Conservation (phyloP, 2,888 invertebrate genomes). For the Drosophila phalerata region DNA sequence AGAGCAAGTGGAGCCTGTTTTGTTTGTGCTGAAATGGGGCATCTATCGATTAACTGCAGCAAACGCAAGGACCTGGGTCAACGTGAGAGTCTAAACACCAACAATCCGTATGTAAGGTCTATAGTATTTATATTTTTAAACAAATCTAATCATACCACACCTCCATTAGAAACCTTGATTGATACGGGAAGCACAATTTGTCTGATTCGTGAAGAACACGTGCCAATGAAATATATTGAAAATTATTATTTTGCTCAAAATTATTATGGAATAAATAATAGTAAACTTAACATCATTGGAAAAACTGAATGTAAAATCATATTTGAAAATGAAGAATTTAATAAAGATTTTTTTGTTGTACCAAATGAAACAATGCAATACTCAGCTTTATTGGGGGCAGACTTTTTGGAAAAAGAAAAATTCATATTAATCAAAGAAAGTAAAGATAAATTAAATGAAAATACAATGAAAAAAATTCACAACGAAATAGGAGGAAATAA, state of each 20-base stretch:
- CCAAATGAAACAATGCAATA: neutral
- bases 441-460: neutral
- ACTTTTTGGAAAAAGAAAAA: neutral
- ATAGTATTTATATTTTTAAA: no score
- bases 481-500: no score
- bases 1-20: no score
- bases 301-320: neutral
- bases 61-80: no score
- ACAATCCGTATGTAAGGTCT: neutral
- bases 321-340: neutral
- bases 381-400: neutral
- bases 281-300: neutral
- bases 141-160: no score
- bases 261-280: neutral
- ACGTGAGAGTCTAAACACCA: neutral
- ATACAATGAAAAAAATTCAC: no score
- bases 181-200: neutral
- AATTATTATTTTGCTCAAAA: neutral
- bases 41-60: neutral
- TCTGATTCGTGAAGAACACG: neutral
- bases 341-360: neutral
- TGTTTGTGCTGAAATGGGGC: neutral
- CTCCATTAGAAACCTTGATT: neutral
- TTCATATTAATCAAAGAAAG: neutral
- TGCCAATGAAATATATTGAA: neutral